Evolutionary conservation across 1,140 invertebrate species (phyloP), one percentile per base, ranked within the genome.

Genomic region (Papilio helenus): DNA sequence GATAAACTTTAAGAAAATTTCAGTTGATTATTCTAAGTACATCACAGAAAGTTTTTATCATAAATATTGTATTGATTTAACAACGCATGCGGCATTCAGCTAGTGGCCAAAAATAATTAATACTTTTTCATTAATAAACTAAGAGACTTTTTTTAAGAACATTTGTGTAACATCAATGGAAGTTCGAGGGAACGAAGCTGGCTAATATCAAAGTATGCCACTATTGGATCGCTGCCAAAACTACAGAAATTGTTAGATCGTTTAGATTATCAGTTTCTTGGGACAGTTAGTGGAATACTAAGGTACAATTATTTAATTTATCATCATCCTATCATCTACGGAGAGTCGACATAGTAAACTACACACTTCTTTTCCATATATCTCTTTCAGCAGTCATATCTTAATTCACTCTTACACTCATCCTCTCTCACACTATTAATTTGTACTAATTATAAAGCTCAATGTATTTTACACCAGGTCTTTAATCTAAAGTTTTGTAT

Each of bases 241-340:
- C 61, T 65, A 65, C 61, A 29, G 26, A 65, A 65, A 65, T 65
- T 61, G 58, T 61, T 65, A 29, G 61, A 65, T 65, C 61, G 61
- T 26, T 65, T 65, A 65, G 26, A 65, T 65, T 65, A 65, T 14
- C 61, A 65, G 61, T 65, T 26, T 65, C 14, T 29, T 29, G 23
- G 12, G 23, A 0, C 9, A 61, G 23, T 34, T 65, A 34, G 26
- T 29, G 10, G 61, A 65, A 65, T 65, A 65, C 23, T 65, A 14
- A 29, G 23, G 9, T 10, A 61, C 10, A 26, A 65, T 26, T 23
- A 65, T 65, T 65, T 65, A 1, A 61, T 12, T 26, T 26, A 1
- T 65, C 1, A 65, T 23, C 20, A 58, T 20, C n/a, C 55, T 5
- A 9, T 58, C 8, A 5, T 58, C n/a, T 16, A 55, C 18, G 23